Conservation (phyloP, 2,113 vertebrate species). For the Rhinoderma darwinii region DNA sequence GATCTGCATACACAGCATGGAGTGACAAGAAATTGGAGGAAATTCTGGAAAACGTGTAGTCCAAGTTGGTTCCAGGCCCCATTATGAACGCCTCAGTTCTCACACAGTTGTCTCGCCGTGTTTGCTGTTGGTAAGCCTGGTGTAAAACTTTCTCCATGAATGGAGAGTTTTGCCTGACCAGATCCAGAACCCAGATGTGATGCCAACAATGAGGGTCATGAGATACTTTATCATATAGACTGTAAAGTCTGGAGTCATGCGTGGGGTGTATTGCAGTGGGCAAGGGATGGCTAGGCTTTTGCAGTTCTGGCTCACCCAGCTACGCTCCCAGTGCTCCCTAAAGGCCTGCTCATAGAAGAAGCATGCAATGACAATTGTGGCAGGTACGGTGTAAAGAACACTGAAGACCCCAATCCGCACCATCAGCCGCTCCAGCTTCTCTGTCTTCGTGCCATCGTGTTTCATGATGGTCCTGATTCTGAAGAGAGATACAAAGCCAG, state of each 20-base stretch:
- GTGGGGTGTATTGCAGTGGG: constrained; percentile 82
- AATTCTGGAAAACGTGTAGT: constrained; percentile 19
- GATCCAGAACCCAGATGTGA: constrained; percentile 99
- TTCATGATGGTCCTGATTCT: constrained; percentile 99
- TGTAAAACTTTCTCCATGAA: constrained; percentile 96
- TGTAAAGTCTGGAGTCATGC: constrained; percentile 95
- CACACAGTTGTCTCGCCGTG: constrained; percentile 86
- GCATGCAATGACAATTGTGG: constrained; percentile 96
- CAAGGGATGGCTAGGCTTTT: constrained; percentile 93
- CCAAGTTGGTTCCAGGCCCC: constrained; percentile 13
- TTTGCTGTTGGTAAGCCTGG: constrained; percentile 87
- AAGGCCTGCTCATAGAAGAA: constrained; percentile 99
- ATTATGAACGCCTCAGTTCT: not conserved
- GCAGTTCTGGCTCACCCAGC: constrained; percentile 94
- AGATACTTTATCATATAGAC: constrained; percentile 99
- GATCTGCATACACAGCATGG: not conserved
- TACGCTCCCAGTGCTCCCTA: constrained; percentile 92
- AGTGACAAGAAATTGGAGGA: constrained; percentile 9
- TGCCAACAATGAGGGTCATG: constrained; percentile 98
- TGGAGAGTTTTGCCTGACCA: constrained; percentile 99
- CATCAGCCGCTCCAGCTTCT: constrained; percentile 96
- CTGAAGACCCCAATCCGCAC: constrained; percentile 97
- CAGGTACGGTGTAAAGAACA: constrained; percentile 95
- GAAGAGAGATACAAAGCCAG: constrained; percentile 95
- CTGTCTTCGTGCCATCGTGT: constrained; percentile 94